Percentiles rank a stretch among this genome's conserved stretches.
phyloP scores from a whole-genome alignment of 2,888 invertebrate species.

The Lydus trimaculatus region DNA sequence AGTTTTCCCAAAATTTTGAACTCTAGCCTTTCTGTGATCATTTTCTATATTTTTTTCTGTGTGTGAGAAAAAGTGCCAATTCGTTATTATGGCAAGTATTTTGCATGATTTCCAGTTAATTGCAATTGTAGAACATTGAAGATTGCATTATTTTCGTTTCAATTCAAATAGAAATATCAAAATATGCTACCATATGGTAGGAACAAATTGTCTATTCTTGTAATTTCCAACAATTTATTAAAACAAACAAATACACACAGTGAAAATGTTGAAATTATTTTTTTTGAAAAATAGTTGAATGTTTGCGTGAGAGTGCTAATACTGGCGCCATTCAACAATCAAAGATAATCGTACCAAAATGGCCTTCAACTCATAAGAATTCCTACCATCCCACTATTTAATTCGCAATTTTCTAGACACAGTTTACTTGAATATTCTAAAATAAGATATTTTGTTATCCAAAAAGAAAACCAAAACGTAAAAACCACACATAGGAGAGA shows the following conservation, averaged over 20 bases:
- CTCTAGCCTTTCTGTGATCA: neutral
- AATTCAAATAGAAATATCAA: neutral
- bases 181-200: neutral
- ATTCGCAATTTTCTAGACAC: conserved; percentile 7
- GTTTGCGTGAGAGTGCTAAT: conserved; percentile 5
- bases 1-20: neutral
- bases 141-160: neutral
- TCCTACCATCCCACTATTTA: neutral
- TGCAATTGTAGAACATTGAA: neutral
- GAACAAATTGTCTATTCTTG: neutral
- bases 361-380: conserved; percentile 12
- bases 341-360: conserved; percentile 12
- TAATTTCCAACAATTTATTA: neutral
- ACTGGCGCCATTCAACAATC: neutral
- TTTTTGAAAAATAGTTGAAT: neutral
- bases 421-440: conserved; percentile 1
- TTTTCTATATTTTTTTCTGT: no score
- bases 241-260: conserved; percentile 1
- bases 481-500: neutral
- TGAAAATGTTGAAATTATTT: neutral
- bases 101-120: neutral
- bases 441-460: neutral
- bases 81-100: neutral
- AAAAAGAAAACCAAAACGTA: neutral
- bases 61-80: no score